Evolutionary conservation across 2,888 invertebrate species (phyloP).

Genomic region (Caenorhabditis sp.): DNA sequence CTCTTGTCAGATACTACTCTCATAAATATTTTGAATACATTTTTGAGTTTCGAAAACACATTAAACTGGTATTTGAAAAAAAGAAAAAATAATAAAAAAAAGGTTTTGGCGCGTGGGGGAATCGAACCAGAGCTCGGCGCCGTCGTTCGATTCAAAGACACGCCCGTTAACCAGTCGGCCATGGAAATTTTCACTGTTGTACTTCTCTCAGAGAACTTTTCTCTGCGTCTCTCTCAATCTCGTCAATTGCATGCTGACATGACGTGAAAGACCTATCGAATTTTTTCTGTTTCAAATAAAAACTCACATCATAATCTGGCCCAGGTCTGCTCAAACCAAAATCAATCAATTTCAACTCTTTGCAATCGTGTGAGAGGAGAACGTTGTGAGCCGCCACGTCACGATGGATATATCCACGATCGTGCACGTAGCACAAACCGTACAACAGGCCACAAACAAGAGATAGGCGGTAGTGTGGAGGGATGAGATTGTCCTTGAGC

Average conservation of each 20-base stretch:
- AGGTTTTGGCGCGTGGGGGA: too few species aligned
- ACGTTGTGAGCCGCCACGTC: conserved; percentile 33
- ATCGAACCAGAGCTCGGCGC: too few species aligned
- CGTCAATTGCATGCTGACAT: background rate
- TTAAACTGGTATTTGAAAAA: too few species aligned
- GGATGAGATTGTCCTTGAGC: conserved; percentile 1
- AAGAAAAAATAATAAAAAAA: too few species aligned
- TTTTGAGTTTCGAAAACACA: too few species aligned
- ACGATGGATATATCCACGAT: conserved; percentile 19
- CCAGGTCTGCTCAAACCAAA: conserved; percentile 23
- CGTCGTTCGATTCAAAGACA: too few species aligned
- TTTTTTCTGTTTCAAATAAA: background rate
- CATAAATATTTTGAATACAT: too few species aligned
- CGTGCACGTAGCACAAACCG: conserved; percentile 20
- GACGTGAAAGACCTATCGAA: background rate
- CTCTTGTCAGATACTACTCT: too few species aligned
- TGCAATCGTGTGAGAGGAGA: conserved; percentile 16
- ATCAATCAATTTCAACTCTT: conserved; percentile 28
- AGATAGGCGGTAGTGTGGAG: conserved; percentile 13
- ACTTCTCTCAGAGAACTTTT: background rate
- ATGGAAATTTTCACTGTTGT: too few species aligned
- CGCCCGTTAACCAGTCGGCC: too few species aligned
- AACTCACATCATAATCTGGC: background rate
- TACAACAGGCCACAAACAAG: conserved; percentile 19
- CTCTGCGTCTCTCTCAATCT: background rate